phyloP scores from a whole-genome alignment of 1,140 invertebrate species.

The Amphibalanus amphitrite region DNA sequence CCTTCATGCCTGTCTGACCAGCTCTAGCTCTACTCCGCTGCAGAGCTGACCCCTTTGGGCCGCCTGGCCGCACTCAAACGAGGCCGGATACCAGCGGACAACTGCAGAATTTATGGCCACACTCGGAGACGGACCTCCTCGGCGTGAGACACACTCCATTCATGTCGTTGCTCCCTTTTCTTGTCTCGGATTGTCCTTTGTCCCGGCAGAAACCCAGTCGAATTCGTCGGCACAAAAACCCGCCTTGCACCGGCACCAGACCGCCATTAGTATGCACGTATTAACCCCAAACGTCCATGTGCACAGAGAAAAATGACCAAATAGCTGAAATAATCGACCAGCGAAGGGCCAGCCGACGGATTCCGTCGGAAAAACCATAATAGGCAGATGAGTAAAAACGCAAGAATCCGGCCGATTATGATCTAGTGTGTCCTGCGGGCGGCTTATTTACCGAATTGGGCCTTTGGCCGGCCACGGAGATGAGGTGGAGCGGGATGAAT shows the following conservation, averaged over 20 bases:
- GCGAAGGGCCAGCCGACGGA: not conserved
- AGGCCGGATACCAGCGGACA: too few relatives aligned
- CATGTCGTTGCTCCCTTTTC: not conserved
- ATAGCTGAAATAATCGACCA: not conserved
- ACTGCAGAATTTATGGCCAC: not conserved
- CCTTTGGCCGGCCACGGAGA: not conserved
- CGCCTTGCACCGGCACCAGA: not conserved
- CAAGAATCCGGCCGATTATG: not conserved
- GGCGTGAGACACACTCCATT: not conserved
- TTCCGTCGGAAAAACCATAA: not conserved
- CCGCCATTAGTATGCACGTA: not conserved
- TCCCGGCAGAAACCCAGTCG: not conserved
- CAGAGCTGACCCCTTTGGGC: too few relatives aligned
- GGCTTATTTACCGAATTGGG: not conserved
- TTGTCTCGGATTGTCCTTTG: not conserved
- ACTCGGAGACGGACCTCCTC: not conserved
- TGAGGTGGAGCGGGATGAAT: not conserved
- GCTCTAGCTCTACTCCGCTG: too few relatives aligned
- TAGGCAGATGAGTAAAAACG: not conserved
- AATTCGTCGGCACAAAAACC: not conserved
- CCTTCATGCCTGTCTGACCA: too few relatives aligned
- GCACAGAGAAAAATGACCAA: not conserved
- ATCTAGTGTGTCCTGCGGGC: not conserved
- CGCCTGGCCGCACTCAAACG: too few relatives aligned
- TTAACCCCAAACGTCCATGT: not conserved